Base-by-base conservation (phyloP, 2,888 invertebrate genomes). In the Schizaphis graminum region DNA sequence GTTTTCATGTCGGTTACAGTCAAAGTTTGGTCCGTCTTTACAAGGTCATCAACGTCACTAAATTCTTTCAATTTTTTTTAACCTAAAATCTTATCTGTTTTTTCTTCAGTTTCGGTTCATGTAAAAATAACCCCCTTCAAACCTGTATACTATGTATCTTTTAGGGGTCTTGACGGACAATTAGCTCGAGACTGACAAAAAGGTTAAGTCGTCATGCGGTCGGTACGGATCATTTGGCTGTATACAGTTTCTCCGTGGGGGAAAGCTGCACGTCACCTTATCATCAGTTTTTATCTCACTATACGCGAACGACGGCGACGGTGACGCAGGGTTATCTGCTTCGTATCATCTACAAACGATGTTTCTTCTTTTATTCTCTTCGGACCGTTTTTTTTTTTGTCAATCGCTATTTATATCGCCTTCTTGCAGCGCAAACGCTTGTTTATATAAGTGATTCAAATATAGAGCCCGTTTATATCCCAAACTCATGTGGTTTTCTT, bases 201-300 rank as follows among this genome's bases (percentile, higher is more conserved):
- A 93, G 93, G 93, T 93, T 90, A 93, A 89, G 56, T 88, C 77
- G 92, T 85, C 89, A 90, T n/a, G 93, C 89, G 93, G 93, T 93
- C 89, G 89, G 47, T n/a, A 61, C n/a, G 93, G 89, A 90, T 93
- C 93, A 41, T 93, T 93, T 93, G 93, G 44, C 77, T n/a, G 67
- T 88, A 7, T 77, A 35, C 13, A 53, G 88, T 53, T 77, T 53
- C 86, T 47, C 35, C 47, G 1, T 26, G n/a, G n/a, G 35, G 87
- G 57, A n/a, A 44, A 24, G 35, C 10, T 56, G 41, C 28, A 28
- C 24, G 53, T 41, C 61, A 67, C 67, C 77, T 93, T 93, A 93
- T 93, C 92, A 53, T 67, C 88, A n/a, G 88, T 88, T 93, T 87
- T 77, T 89, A 89, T 93, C 92, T 56, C 16, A 26, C n/a, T 35